Evolutionary conservation across 2,113 vertebrate species (phyloP).

Genomic region (Syrrhaptes paradoxus): DNA sequence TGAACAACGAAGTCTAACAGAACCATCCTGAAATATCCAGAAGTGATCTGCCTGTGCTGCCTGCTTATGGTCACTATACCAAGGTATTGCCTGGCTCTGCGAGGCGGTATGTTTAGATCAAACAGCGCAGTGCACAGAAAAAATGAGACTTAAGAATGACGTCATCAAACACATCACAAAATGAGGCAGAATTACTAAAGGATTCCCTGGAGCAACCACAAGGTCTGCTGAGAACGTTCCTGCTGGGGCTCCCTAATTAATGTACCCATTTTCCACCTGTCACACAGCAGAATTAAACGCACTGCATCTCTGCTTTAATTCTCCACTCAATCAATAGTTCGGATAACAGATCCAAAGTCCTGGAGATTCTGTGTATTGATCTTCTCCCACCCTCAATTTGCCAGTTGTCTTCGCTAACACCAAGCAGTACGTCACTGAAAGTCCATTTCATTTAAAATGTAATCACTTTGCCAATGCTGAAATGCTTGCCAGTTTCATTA

Average conservation of each 20-base stretch:
- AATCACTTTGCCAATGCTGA: slow-evolving; percentile 15
- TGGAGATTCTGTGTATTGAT: slow-evolving; percentile 64
- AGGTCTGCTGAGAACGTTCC: slow-evolving; percentile 18
- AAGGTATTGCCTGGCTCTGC: background rate
- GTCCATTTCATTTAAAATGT: slow-evolving; percentile 62
- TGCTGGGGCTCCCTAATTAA: slow-evolving; percentile 66
- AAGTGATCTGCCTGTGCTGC: background rate
- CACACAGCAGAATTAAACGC: slow-evolving; percentile 68
- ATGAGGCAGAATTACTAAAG: slow-evolving; percentile 44
- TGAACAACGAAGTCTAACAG: background rate
- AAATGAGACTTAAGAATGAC: slow-evolving; percentile 37
- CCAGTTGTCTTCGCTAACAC: slow-evolving; percentile 59
- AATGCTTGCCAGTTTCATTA: slow-evolving; percentile 38
- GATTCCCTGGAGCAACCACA: slow-evolving; percentile 61
- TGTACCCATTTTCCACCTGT: slow-evolving; percentile 67
- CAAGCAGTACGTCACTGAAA: slow-evolving; percentile 41
- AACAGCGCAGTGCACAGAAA: background rate
- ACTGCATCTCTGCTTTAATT: slow-evolving; percentile 64
- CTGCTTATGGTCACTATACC: background rate
- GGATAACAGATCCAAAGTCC: slow-evolving; percentile 58
- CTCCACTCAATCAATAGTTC: slow-evolving; percentile 63
- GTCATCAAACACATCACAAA: slow-evolving; percentile 44
- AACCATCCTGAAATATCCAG: background rate
- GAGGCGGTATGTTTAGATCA: slow-evolving; percentile 7
- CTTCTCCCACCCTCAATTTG: slow-evolving; percentile 60